Percentiles rank a stretch among this genome's conserved stretches.
These are phyloP conservation scores for Cinclus mexicanus DNA, from an alignment of 2,113 vertebrate genomes.

Conservation along the genomic window DNA sequence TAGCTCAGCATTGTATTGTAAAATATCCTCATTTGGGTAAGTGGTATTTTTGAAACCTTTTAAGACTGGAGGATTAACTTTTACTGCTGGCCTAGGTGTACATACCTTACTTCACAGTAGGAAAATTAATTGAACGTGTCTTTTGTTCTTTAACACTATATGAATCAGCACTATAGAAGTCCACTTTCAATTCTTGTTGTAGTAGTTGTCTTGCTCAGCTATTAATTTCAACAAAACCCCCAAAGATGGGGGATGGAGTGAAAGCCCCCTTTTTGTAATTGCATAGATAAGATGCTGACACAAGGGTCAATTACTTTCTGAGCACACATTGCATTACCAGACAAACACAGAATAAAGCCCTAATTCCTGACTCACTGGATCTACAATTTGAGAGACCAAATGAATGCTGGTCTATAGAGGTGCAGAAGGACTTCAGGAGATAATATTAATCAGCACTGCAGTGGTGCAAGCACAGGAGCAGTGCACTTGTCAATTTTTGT, in stretches of 20 bases:
- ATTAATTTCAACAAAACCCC: constrained; percentile 1
- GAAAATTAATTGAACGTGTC: not conserved
- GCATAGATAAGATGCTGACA: not conserved
- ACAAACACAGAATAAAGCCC: not conserved
- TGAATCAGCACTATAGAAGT: not conserved
- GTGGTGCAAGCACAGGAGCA: not conserved
- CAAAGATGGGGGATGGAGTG: not conserved
- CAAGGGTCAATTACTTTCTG: not conserved
- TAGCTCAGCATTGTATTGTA: not conserved
- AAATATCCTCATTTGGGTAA: not conserved
- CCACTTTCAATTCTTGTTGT: not conserved
- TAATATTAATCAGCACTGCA: not conserved
- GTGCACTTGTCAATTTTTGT: not conserved
- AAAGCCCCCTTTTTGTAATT: not conserved
- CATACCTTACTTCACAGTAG: not conserved
- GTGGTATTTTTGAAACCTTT: not conserved
- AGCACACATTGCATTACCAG: not conserved
- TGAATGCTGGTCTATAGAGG: not conserved
- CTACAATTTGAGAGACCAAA: not conserved
- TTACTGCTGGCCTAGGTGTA: not conserved
- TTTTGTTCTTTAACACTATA: not conserved
- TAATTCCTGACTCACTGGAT: not conserved
- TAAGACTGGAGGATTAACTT: not conserved
- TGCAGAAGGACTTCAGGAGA: not conserved
- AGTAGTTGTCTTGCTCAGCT: not conserved